These are phyloP conservation scores for Conus betulinus DNA, from an alignment of 1,140 invertebrate species.

Conservation along the genomic window DNA sequence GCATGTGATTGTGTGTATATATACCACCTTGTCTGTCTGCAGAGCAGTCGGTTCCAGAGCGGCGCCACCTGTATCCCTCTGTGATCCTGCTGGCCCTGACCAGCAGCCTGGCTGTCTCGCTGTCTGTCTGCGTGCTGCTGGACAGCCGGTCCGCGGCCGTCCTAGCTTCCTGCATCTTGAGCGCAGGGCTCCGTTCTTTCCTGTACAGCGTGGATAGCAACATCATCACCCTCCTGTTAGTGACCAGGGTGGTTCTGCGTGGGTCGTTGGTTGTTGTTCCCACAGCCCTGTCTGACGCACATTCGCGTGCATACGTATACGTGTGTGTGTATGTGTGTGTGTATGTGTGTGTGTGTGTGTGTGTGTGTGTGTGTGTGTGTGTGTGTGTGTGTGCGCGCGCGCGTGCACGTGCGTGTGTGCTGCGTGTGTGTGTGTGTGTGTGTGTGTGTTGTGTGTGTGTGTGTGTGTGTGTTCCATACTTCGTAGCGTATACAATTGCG, in stretches of 20 bases:
- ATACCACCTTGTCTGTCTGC: background rate
- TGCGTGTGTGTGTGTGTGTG: background rate
- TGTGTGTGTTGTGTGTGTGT: no score
- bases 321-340: background rate
- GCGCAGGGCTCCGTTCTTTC: background rate
- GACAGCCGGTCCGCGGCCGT: background rate
- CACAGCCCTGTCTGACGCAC: no score
- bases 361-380: background rate
- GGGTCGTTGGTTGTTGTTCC: no score
- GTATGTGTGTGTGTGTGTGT: background rate
- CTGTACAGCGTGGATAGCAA: conserved; percentile 12
- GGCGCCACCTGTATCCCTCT: background rate
- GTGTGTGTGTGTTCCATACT: no score
- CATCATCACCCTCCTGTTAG: background rate
- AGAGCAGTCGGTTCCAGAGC: background rate
- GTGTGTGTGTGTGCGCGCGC: background rate
- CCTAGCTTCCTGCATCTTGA: background rate
- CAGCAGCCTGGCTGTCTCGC: background rate
- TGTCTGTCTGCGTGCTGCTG: background rate
- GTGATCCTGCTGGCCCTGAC: background rate
- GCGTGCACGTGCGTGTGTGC: background rate
- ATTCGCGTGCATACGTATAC: background rate
- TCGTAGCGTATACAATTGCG: no score
- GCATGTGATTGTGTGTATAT: background rate
- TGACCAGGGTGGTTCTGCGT: background rate